phyloP scores from a whole-genome alignment of 53 echinoderm and acorn worm genomes.

The Paelopatides confundens region DNA sequence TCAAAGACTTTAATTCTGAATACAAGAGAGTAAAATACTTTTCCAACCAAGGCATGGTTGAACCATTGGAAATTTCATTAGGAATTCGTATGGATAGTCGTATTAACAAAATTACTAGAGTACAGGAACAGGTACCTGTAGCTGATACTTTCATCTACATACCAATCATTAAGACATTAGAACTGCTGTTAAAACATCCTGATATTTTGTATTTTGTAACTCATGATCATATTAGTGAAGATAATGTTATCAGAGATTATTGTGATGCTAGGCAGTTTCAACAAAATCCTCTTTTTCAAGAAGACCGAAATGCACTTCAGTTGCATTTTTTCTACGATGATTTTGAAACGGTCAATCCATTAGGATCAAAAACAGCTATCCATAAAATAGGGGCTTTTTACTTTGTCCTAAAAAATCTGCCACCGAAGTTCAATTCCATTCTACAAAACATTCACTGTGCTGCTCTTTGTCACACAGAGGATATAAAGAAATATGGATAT shows the following conservation, averaged over 20 bases:
- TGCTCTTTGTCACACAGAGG: conserved; percentile 30
- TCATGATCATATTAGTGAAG: conserved; percentile 48
- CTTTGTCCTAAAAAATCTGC: conserved; percentile 52
- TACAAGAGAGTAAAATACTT: conserved; percentile 42
- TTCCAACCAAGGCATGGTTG: conserved; percentile 38
- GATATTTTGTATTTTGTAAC: not conserved
- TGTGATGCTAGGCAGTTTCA: conserved; percentile 66
- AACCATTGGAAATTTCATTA: conserved; percentile 52
- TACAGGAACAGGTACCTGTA: no score
- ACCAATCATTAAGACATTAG: no score
- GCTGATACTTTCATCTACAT: no score
- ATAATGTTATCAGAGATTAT: conserved; percentile 55
- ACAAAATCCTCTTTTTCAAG: conserved; percentile 54
- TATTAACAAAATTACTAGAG: no score
- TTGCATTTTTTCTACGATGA: conserved; percentile 57
- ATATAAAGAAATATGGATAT: conserved; percentile 50
- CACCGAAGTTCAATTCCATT: not conserved
- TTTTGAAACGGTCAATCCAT: conserved; percentile 54
- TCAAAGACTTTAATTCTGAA: conserved; percentile 9
- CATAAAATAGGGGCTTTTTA: conserved; percentile 63
- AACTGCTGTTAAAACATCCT: no score
- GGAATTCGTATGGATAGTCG: not conserved
- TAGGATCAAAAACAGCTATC: conserved; percentile 59
- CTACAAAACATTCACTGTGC: conserved; percentile 32
- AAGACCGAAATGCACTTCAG: conserved; percentile 61